Conservation (phyloP, 1,140 invertebrate genomes). For the Drosophila carrolli region DNA sequence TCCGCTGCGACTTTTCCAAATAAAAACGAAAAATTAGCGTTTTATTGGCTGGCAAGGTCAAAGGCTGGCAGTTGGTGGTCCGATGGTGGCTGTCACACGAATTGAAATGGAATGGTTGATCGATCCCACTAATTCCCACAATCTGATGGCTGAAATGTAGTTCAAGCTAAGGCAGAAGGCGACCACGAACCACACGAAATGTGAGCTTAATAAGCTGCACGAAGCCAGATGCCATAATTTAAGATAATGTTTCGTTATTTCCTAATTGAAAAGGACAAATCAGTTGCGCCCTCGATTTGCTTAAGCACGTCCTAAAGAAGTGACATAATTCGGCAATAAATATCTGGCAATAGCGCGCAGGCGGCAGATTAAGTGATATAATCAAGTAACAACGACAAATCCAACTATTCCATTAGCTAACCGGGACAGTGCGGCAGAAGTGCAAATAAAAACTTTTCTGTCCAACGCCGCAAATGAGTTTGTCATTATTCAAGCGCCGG, state of each 20-base stretch:
- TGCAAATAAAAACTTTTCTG: conserved; percentile 66
- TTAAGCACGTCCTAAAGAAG: not conserved
- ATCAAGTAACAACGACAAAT: conserved; percentile 24
- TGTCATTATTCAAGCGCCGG: conserved; percentile 70
- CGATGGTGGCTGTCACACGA: conserved; percentile 7
- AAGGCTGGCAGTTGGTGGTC: not conserved
- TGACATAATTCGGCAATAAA: conserved; percentile 27
- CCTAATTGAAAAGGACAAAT: conserved; percentile 6
- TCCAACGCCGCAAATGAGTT: conserved; percentile 65
- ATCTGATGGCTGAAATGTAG: conserved; percentile 2
- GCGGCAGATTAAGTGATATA: conserved; percentile 38
- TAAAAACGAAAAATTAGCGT: conserved; percentile 44
- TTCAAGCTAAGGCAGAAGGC: conserved; percentile 11
- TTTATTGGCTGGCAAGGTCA: conserved; percentile 15
- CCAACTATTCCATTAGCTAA: conserved; percentile 45
- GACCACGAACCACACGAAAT: conserved; percentile 4
- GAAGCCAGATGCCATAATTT: not conserved
- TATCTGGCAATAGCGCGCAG: conserved; percentile 14
- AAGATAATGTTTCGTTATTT: conserved; percentile 3
- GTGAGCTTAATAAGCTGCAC: too few relatives aligned
- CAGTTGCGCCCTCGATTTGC: not conserved
- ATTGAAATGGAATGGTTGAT: conserved; percentile 19
- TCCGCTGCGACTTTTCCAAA: conserved; percentile 1
- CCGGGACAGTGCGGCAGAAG: conserved; percentile 22
- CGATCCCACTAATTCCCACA: not conserved